A percentile compares a stretch with the other conserved stretches of the same genome.
Evolutionary conservation across 2,888 invertebrate species (phyloP).

Genomic region (Hypolimnas misippus): DNA sequence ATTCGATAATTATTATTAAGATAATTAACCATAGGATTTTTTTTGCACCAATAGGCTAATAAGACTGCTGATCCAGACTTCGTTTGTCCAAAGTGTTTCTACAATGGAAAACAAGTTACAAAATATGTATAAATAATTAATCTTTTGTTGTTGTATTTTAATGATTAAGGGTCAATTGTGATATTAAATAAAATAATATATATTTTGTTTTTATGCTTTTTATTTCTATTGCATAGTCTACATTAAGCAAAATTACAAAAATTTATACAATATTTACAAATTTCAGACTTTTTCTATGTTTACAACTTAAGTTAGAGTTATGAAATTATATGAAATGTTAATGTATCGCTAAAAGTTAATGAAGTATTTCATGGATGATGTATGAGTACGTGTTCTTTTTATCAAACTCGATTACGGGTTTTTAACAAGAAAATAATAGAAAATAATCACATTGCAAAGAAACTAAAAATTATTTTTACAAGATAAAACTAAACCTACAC

Average conservation of each 20-base stretch:
- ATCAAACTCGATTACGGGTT: background rate
- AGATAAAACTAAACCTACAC: constrained; percentile 20
- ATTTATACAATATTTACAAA: constrained; percentile 34
- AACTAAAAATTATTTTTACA: constrained; percentile 10
- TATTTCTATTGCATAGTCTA: constrained; percentile 28
- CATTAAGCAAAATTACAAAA: constrained; percentile 14
- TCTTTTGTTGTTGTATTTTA: constrained; percentile 2
- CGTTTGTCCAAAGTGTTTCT: constrained; percentile 87
- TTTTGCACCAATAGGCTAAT: constrained; percentile 84
- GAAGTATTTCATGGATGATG: background rate
- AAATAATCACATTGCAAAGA: background rate
- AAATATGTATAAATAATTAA: constrained; percentile 52
- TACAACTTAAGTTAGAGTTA: background rate
- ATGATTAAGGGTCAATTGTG: constrained; percentile 31
- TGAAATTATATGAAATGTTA: constrained; percentile 2
- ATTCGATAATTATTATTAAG: too few relatives aligned
- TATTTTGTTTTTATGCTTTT: constrained; percentile 28
- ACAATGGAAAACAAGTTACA: constrained; percentile 64
- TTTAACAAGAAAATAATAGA: background rate
- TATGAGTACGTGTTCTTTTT: background rate
- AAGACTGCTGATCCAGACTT: constrained; percentile 86
- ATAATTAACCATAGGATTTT: constrained; percentile 29
- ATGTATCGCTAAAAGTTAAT: background rate
- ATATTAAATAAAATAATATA: constrained; percentile 32
- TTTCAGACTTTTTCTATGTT: constrained; percentile 20